Evolutionary conservation across 2,888 invertebrate species (phyloP), one percentile per base, ranked within the genome.

Genomic region (Loripinus fragilis): DNA sequence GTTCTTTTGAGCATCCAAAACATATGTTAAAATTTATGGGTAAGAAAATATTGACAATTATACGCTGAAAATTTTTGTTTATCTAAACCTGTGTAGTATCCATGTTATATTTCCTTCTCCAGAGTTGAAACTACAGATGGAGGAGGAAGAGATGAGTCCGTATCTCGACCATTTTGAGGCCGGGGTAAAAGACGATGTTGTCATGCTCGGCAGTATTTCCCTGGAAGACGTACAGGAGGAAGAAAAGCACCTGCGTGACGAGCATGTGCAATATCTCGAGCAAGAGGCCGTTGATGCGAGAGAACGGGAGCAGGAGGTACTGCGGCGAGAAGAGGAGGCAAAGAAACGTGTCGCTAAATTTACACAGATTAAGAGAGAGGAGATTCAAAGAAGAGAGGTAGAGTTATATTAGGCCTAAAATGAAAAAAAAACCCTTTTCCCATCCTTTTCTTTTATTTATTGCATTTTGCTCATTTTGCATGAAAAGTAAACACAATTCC

Each of bases 211-310:
- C 0, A 87, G 85, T 69, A 92, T 93, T 68, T 86, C 88, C 3
- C 85, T 93, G 76, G 91, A 92, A 74, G 92, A 93, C 48, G 90
- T 93, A 0, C 90, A 92, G 86, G 90, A 91, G 42, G 93, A 93
- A 73, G 93, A 93, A 74, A 86, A 86, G 50, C 80, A 91, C 7
- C 87, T 93, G 38, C 83, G 93, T 38, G 92, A 93, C 81, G 93
- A 92, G 78, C 92, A 93, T 77, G 87, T 93, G 25, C 76, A 82
- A 55, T 92, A 91, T 80, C 86, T 90, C 71, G 88, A 89, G 74
- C 91, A 91, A 55, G 90, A 92, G 86, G 90, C 90, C 0, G 76
- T 71, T 28, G 77, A 86, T 23, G 86, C 87, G 12, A 77, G 88
- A n/a, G 78, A 83, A 64, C 76, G 86, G 12, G 82, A 90, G 73